These are phyloP conservation scores for Oophaga sylvatica DNA, from an alignment of 2,797 vertebrate species.

Conservation along the genomic window DNA sequence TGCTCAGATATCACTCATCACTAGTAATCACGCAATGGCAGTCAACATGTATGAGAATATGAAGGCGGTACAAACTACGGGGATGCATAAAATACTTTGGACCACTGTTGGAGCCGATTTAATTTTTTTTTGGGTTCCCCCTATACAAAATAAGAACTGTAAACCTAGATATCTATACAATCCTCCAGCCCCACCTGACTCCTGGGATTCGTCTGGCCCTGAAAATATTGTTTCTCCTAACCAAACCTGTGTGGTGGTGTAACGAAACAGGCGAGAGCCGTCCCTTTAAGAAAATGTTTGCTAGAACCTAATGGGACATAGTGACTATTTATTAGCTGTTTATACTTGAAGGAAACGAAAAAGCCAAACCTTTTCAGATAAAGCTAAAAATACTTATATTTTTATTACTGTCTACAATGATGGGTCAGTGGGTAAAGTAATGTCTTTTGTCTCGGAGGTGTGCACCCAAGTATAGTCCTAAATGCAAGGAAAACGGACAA, in stretches of 20 bases:
- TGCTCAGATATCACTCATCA: too few relatives aligned
- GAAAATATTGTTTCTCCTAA: conserved; percentile 58
- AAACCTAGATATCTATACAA: not conserved
- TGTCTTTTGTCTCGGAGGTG: too few relatives aligned
- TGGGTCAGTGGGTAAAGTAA: too few relatives aligned
- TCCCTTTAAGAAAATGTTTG: conserved; percentile 75
- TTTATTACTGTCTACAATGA: not conserved
- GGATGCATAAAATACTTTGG: not conserved
- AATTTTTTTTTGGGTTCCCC: too few relatives aligned
- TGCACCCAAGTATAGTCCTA: too few relatives aligned
- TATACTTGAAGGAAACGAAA: not conserved
- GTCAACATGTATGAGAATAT: conserved; percentile 59
- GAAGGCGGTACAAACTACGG: conserved; percentile 77
- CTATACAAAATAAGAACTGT: not conserved
- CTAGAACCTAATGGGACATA: conserved; percentile 48
- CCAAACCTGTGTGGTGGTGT: conserved; percentile 58
- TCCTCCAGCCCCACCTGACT: not conserved
- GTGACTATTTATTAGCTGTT: not conserved
- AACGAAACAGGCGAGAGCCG: conserved; percentile 68
- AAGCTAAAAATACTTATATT: not conserved
- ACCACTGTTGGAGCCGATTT: not conserved
- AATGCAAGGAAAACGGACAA: too few relatives aligned
- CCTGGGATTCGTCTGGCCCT: too few relatives aligned
- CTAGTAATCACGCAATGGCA: too few relatives aligned
- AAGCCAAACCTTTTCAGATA: not conserved